Conservation (phyloP, 2,888 invertebrate species). For the Pardosa pseudoannulata region DNA sequence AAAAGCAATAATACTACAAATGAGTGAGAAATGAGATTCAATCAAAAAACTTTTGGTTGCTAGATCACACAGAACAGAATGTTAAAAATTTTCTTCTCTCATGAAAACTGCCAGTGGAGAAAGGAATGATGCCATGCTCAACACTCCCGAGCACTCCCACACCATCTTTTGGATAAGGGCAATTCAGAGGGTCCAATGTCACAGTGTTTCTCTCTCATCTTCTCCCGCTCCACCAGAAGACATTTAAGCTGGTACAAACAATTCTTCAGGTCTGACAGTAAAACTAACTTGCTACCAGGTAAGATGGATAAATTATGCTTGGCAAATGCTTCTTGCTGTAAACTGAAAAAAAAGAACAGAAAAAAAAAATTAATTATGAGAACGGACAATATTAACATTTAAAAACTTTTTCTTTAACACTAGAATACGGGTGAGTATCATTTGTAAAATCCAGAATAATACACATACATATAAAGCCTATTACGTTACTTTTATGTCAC, state of each 20-base stretch:
- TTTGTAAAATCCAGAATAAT: no score
- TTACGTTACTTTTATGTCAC: no score
- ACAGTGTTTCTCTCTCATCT: constrained; percentile 49
- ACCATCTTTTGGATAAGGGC: constrained; percentile 63
- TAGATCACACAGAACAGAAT: constrained; percentile 44
- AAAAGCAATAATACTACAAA: constrained; percentile 31
- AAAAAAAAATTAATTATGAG: no score
- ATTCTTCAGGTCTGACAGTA: constrained; percentile 51
- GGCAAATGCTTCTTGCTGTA: constrained; percentile 68
- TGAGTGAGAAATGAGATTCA: constrained; percentile 58
- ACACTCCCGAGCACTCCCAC: constrained; percentile 55
- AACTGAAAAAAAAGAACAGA: constrained; percentile 32
- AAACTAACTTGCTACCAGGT: constrained; percentile 62
- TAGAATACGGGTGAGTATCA: no score
- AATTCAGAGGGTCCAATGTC: constrained; percentile 49
- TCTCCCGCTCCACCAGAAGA: constrained; percentile 49
- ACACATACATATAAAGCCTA: no score
- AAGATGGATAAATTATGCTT: constrained; percentile 59
- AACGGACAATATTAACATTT: no score
- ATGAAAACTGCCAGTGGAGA: constrained; percentile 35
- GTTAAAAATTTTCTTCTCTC: constrained; percentile 22
- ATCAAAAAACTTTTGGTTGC: constrained; percentile 63
- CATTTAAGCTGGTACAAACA: constrained; percentile 55
- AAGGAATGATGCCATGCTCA: constrained; percentile 65
- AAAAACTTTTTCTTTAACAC: no score